phyloP scores from a whole-genome alignment of 1,140 invertebrate genomes.

The Lucilia cuprina region DNA sequence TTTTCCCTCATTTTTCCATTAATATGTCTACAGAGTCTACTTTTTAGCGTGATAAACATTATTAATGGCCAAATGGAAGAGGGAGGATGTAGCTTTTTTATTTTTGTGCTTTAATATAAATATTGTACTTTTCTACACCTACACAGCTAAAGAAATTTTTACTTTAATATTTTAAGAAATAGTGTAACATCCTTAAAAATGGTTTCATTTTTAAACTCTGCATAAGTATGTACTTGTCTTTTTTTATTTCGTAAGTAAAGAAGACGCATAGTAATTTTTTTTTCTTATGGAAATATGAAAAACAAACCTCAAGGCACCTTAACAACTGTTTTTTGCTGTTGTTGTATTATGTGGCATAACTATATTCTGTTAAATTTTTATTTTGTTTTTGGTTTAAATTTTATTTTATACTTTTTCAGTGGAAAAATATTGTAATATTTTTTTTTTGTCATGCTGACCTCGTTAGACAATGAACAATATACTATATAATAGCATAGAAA shows the following conservation, averaged over 20 bases:
- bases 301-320: slow-evolving; percentile 16
- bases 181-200: background rate
- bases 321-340: background rate
- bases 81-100: no score
- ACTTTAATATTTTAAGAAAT: background rate
- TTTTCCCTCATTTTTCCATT: no score
- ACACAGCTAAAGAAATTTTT: background rate
- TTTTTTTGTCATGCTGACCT: slow-evolving; percentile 26
- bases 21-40: background rate
- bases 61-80: background rate
- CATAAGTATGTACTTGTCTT: slow-evolving; percentile 18
- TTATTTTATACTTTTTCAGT: background rate
- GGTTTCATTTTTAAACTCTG: slow-evolving; percentile 19
- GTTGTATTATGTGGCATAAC: background rate
- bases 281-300: background rate
- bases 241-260: background rate
- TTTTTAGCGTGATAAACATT: background rate
- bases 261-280: background rate
- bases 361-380: background rate
- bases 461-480: background rate
- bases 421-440: background rate
- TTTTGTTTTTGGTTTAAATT: background rate
- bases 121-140: background rate
- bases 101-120: background rate
- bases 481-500: background rate